phyloP scores from a whole-genome alignment of 2,797 vertebrate species.

The Pipistrellus pipistrellus region DNA sequence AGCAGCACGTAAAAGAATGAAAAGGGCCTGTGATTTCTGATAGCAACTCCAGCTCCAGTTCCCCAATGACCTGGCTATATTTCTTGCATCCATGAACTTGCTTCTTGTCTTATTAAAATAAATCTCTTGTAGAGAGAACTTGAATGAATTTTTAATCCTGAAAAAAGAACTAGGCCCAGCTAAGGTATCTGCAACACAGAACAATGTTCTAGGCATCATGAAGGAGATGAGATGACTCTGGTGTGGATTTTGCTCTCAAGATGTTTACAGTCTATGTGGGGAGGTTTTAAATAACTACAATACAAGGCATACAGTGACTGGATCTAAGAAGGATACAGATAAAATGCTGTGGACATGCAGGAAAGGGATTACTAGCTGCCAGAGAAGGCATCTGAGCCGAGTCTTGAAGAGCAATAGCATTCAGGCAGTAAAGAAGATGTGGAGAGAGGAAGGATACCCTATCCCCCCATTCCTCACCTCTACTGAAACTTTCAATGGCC shows the following conservation, averaged over 20 bases:
- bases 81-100: background rate
- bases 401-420: background rate
- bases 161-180: background rate
- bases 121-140: background rate
- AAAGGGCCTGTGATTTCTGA: background rate
- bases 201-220: background rate
- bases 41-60: background rate
- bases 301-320: background rate
- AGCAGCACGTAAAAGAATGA: background rate
- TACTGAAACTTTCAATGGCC: background rate
- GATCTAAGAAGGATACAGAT: background rate
- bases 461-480: no score
- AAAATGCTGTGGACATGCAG: background rate
- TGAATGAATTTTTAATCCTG: background rate
- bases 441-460: background rate
- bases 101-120: background rate
- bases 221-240: background rate
- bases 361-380: background rate
- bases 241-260: background rate
- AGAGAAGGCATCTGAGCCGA: background rate
- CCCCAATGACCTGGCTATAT: background rate
- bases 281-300: background rate
- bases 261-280: background rate
- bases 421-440: background rate
- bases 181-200: background rate